Base-by-base conservation (phyloP, 2,888 invertebrate genomes). In the Amiota communis region DNA sequence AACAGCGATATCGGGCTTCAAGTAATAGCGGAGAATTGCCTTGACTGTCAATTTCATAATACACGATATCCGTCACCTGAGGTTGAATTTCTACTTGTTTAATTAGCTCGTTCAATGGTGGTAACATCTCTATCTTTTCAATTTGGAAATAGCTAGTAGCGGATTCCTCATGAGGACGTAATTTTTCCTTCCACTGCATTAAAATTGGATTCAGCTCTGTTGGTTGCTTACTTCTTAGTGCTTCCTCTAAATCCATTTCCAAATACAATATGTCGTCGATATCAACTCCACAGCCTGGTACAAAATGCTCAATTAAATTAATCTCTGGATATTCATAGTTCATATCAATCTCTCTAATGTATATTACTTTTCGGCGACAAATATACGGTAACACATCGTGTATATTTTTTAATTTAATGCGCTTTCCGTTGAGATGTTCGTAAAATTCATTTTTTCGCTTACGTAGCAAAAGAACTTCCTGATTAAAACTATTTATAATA, bases 321-420 rank as follows among this genome's bases (percentile, higher is more conserved):
- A 79, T 63, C 63, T 89, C 89, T 0, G 89, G 89, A 74, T 86
- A 87, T 74, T 90, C 89, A 1, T 76, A 49, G 8, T 83, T 81
- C 70, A 81, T 71, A 47, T 87, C 74, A 8, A 87, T 80, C 23
- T 79, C 75, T 1, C 81, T 80, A 47, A 88, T 79, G 0, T 74
- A 10, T 4, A 71, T 76, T 13, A 88, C 72, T 15, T 74, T 70
- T 49, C 76, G 49, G 0, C 89, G 90, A 76, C 90, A 82, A 13
- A 89, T 89, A 8, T 88, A 82, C 0, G 93, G 92, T 78, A 95
- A 90, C 82, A 93, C 93, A 0, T 88, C 76, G 6, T 94, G 93
- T 53, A 95, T 92, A 74, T 90, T 88, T 0, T 87, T 76, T 13
- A 94, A 84, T 15, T 91, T 82, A 1, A 77, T 61, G 2, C 78